Evolutionary conservation across 2,888 invertebrate species (phyloP), one percentile per base, ranked within the genome.

Genomic region (Nebria brevicollis): DNA sequence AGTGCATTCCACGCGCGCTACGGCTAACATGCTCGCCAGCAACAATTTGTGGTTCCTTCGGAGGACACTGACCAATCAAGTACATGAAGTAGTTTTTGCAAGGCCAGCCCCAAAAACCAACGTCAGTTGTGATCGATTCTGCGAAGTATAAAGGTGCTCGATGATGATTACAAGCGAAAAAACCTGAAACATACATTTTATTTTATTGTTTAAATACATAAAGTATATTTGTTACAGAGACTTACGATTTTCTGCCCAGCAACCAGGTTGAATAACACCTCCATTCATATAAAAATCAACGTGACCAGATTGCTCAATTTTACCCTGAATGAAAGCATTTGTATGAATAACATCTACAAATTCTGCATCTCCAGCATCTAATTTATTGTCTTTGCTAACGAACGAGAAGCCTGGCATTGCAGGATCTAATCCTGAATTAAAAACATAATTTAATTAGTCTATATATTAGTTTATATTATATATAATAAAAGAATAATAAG

Each of bases 291-390:
- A 94, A 86, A 94, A 95, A 85, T 95, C 94, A 0, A 93, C 91
- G 85, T 94, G 93, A 0, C 94, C 94, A 83, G 92, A 91, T 54
- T 91, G 89, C 84, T 93, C 92, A 20, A 93, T 87, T 84, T 93
- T 92, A 0, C 94, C 94, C 84, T 94, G 93, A 0, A 93, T 88
- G 83, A 94, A 91, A 0, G 94, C 93, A 85, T 94, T 94, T 0
- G 94, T 94, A 85, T 95, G 94, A 76, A 94, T 90, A 1, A 94
- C 92, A 86, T 94, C 94, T 0, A 95, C 94, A 85, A 93, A 94
- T 3, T 89, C 86, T 0, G 94, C 94, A 85, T 94, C 94, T 0
- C 89, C 87, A 1, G 91, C 86, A 86, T 94, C 94, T 76, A 95
- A 86, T 85, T 94, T 93, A 72, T 91, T 89, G 68, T 90, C 88